A percentile compares a stretch with the other conserved stretches of the same genome.
phyloP scores from a whole-genome alignment of 2,797 vertebrate genomes.

The Leucoraja ocellata region DNA sequence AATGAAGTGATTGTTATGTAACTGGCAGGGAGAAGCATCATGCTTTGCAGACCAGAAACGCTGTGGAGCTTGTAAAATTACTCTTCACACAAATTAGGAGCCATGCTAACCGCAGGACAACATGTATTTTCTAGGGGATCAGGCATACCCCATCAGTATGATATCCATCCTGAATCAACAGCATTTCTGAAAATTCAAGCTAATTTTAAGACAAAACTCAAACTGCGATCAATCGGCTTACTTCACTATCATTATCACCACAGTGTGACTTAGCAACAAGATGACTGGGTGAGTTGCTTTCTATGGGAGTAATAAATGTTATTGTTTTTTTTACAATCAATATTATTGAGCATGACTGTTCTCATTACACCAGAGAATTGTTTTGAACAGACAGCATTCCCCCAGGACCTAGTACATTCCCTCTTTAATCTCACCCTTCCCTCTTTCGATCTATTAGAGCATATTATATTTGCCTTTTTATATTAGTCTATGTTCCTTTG shows the following conservation, averaged over 20 bases:
- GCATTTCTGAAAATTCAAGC: no score
- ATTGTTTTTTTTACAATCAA: neutral
- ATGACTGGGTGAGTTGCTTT: neutral
- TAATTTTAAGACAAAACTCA: no score
- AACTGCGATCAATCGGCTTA: neutral
- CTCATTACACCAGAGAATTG: neutral
- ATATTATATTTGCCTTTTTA: constrained; percentile 1
- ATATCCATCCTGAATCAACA: neutral
- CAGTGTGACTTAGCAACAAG: neutral
- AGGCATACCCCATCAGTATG: no score
- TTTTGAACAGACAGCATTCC: neutral
- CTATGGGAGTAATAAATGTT: neutral
- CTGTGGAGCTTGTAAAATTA: neutral
- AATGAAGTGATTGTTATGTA: neutral
- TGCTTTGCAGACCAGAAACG: neutral
- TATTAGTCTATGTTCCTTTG: constrained; percentile 10
- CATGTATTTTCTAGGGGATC: neutral
- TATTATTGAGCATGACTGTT: constrained; percentile 10
- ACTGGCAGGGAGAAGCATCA: neutral
- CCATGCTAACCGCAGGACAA: neutral
- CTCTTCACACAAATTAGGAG: neutral
- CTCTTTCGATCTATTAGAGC: neutral
- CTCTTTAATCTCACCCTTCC: neutral
- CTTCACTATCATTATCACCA: neutral
- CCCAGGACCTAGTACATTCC: neutral